A percentile compares a stretch with the other conserved stretches of the same genome.
phyloP scores from a whole-genome alignment of 2,888 invertebrate genomes.

The Conus canariensis region DNA sequence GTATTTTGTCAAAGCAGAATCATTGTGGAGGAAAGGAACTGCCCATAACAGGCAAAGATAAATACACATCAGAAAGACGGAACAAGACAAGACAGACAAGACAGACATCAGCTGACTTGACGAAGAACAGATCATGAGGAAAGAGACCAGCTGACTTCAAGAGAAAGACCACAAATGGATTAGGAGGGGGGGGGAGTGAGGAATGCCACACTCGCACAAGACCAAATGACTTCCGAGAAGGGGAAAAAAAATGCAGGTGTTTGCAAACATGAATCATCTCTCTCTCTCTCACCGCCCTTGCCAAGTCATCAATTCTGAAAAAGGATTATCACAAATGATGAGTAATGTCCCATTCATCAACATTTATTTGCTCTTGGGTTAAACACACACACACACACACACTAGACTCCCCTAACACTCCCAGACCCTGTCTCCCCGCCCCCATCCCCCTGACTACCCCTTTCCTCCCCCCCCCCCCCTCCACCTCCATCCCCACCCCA shows the following conservation, averaged over 20 bases:
- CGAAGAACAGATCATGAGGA: not conserved
- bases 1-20: not conserved
- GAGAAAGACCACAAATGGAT: not conserved
- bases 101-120: not conserved
- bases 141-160: not conserved
- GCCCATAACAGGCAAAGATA: not conserved
- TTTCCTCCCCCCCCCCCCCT: no score
- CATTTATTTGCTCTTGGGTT: not conserved
- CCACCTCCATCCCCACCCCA: no score
- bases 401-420: no score
- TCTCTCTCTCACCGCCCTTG: not conserved
- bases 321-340: not conserved
- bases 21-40: not conserved
- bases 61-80: not conserved
- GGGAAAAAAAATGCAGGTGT: not conserved
- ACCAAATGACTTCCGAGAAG: not conserved
- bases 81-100: not conserved
- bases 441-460: not conserved
- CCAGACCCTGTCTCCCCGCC: not conserved
- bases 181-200: not conserved
- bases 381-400: no score
- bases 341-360: not conserved
- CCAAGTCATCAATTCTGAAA: not conserved
- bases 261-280: no score
- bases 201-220: not conserved